Evolutionary conservation across 2,888 invertebrate species (phyloP).

Genomic region (Erebia ligea): DNA sequence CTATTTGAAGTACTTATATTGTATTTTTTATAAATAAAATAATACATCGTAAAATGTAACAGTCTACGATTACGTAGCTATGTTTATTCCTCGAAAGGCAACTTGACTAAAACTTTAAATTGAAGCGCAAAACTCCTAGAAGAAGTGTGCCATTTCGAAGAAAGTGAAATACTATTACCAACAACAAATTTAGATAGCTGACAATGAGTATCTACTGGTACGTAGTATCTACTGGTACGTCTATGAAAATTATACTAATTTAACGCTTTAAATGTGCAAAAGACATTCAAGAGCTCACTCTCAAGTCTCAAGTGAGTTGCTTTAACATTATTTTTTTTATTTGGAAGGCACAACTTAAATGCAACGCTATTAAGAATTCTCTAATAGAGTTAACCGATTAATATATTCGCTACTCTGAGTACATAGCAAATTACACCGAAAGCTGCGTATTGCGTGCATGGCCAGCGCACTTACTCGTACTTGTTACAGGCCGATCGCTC

Average conservation of each 20-base stretch:
- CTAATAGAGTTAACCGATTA: slow-evolving; percentile 55
- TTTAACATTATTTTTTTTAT: slow-evolving; percentile 2
- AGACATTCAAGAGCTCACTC: slow-evolving; percentile 1
- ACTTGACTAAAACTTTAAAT: slow-evolving; percentile 57
- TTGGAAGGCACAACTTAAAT: slow-evolving; percentile 71
- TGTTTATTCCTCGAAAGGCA: slow-evolving; percentile 1
- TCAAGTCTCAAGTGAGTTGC: background rate
- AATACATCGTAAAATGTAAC: background rate
- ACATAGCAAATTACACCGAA: slow-evolving; percentile 76
- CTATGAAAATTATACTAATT: slow-evolving; percentile 5
- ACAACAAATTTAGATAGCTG: slow-evolving; percentile 13
- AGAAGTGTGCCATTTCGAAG: slow-evolving; percentile 50
- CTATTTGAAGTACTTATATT: background rate
- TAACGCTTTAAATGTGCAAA: background rate
- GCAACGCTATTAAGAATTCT: slow-evolving; percentile 48
- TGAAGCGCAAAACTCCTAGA: slow-evolving; percentile 54
- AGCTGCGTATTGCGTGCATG: slow-evolving; percentile 78
- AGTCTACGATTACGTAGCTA: background rate
- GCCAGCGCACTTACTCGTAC: slow-evolving; percentile 52
- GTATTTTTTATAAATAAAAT: background rate
- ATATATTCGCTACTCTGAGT: slow-evolving; percentile 39
- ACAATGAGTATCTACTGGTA: background rate
- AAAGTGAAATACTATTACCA: slow-evolving; percentile 49
- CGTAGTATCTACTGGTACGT: background rate
- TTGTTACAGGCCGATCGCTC: slow-evolving; percentile 76